Conservation (phyloP, 1,140 invertebrate species). For the Leptoteleia sp. region DNA sequence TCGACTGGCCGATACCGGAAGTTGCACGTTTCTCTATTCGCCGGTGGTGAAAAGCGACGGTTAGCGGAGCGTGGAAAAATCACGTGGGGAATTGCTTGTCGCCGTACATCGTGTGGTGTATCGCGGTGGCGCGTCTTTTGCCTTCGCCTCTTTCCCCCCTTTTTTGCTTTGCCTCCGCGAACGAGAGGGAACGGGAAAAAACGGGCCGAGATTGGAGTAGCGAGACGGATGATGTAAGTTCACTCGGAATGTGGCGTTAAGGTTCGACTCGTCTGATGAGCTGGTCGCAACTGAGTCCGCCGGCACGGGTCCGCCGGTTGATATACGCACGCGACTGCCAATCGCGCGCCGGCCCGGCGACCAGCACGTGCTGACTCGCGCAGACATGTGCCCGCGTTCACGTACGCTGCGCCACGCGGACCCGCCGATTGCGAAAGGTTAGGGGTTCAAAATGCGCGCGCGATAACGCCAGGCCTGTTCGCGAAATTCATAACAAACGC, state of each 20-base stretch:
- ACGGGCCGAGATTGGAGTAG: too few relatives aligned
- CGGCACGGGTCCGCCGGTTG: slow-evolving; percentile 28
- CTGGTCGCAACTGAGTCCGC: slow-evolving; percentile 23
- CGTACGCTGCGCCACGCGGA: slow-evolving; percentile 18
- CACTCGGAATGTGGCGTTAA: not conserved
- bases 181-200: too few relatives aligned
- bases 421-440: slow-evolving; percentile 53
- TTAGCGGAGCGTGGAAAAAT: too few relatives aligned
- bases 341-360: slow-evolving; percentile 19
- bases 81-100: slow-evolving; percentile 59
- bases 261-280: slow-evolving; percentile 12
- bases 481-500: too few relatives aligned
- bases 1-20: slow-evolving; percentile 11
- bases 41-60: too few relatives aligned
- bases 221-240: too few relatives aligned
- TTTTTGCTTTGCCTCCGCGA: too few relatives aligned
- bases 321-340: slow-evolving; percentile 53
- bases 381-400: slow-evolving; percentile 34
- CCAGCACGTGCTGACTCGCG: slow-evolving; percentile 50
- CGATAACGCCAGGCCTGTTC: too few relatives aligned
- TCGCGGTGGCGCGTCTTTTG: too few relatives aligned
- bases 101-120: slow-evolving; percentile 38
- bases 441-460: slow-evolving; percentile 22
- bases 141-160: too few relatives aligned
- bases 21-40: too few relatives aligned